Evolutionary conservation across 2,888 invertebrate species (phyloP).

Genomic region (Tricholauxania praeusta): DNA sequence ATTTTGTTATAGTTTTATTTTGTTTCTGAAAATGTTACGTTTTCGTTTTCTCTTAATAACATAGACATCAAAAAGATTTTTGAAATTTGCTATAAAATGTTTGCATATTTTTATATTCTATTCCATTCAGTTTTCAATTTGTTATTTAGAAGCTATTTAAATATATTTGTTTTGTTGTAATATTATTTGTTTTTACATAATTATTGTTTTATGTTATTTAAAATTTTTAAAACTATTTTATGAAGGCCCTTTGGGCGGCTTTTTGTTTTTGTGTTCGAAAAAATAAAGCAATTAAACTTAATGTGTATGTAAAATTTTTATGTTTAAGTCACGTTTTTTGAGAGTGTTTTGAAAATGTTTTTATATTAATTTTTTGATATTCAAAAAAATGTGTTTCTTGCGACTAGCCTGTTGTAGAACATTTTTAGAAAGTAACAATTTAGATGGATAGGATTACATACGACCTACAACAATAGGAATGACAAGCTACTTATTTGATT

Average conservation of each 20-base stretch:
- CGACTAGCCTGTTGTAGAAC: no score
- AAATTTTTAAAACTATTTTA: conserved; percentile 34
- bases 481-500: no score
- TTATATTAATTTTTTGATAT: background rate
- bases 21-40: background rate
- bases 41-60: conserved; percentile 25
- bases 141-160: conserved; percentile 23
- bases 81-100: conserved; percentile 36
- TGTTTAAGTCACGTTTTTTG: no score
- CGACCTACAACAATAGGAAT: no score
- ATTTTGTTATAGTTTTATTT: conserved; percentile 23
- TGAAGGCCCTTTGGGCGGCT: conserved; percentile 60
- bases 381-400: background rate
- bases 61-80: conserved; percentile 34
- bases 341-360: background rate
- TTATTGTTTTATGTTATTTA: conserved; percentile 1
- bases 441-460: no score
- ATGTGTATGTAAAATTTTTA: no score
- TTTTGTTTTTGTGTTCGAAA: conserved; percentile 38
- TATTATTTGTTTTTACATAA: background rate
- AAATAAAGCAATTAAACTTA: no score
- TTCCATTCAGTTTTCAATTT: conserved; percentile 20
- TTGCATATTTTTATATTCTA: conserved; percentile 26
- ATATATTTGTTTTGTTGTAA: conserved; percentile 12
- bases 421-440: no score